Conservation (phyloP, 2,888 invertebrate genomes). For the Rhyacophila evoluta region DNA sequence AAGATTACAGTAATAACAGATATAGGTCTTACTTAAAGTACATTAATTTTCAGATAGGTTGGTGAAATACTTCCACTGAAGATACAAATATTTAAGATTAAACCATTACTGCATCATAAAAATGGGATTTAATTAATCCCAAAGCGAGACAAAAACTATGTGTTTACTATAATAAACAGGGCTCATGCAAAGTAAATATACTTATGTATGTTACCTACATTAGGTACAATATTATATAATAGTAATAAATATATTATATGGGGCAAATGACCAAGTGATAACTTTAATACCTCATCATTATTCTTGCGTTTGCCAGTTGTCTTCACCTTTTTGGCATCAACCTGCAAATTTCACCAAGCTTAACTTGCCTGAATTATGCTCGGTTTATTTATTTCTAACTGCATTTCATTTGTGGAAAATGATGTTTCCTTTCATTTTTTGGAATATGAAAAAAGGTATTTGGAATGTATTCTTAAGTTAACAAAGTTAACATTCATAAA, state of each 20-base stretch:
- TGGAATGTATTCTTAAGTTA: too few relatives aligned
- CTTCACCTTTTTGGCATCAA: constrained; percentile 70
- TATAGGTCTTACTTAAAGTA: too few relatives aligned
- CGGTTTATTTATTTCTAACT: neutral
- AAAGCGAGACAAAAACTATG: too few relatives aligned
- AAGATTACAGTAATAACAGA: too few relatives aligned
- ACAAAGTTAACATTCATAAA: too few relatives aligned
- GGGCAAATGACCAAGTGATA: constrained; percentile 35
- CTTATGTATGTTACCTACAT: neutral
- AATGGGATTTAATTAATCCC: too few relatives aligned
- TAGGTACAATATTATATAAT: too few relatives aligned
- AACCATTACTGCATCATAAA: too few relatives aligned
- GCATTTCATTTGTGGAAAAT: neutral
- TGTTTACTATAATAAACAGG: neutral
- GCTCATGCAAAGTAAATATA: neutral
- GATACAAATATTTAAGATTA: too few relatives aligned
- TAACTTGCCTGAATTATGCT: constrained; percentile 56
- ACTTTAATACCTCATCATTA: constrained; percentile 66
- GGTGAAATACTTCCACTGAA: too few relatives aligned
- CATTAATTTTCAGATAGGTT: too few relatives aligned
- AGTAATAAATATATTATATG: constrained; percentile 1
- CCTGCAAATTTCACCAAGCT: constrained; percentile 66
- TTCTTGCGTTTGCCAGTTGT: constrained; percentile 67
- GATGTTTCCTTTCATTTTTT: neutral
- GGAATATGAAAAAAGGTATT: neutral